Percentiles rank a stretch among this genome's conserved stretches.
These are phyloP conservation scores for Sinocyclocheilus maitianheensis DNA, from an alignment of 2,113 vertebrate genomes.

Conservation along the genomic window DNA sequence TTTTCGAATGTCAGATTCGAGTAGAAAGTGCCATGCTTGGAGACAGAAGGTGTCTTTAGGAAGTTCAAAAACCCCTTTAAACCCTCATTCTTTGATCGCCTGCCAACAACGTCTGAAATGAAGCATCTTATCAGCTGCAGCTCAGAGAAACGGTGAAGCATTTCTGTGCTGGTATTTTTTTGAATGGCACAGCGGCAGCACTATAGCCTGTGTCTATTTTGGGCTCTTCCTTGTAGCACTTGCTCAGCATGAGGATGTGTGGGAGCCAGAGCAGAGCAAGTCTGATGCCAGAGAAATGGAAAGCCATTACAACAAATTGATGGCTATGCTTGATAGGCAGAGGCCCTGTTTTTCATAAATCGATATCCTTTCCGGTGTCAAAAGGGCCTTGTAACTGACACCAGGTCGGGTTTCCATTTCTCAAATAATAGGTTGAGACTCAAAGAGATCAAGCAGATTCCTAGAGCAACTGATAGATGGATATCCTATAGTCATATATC, in stretches of 20 bases:
- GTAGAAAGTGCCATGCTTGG: neutral
- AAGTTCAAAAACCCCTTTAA: neutral
- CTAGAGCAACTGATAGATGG: neutral
- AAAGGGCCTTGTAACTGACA: neutral
- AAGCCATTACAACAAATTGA: constrained; percentile 77
- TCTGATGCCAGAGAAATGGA: constrained; percentile 68
- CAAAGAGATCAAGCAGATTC: neutral
- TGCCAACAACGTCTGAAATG: constrained; percentile 9
- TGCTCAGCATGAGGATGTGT: constrained; percentile 71
- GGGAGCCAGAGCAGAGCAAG: constrained; percentile 52
- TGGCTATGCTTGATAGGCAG: constrained; percentile 56
- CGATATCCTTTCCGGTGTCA: neutral
- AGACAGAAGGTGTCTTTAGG: neutral
- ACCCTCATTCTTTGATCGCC: neutral
- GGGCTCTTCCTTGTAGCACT: constrained; percentile 72
- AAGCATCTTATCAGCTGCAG: constrained; percentile 10
- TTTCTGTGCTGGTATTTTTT: constrained; percentile 46
- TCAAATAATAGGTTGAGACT: neutral
- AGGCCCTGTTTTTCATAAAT: constrained; percentile 48
- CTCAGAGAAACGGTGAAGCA: neutral
- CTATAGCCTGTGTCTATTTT: constrained; percentile 73
- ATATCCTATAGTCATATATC: neutral
- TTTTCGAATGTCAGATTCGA: neutral
- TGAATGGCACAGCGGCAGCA: constrained; percentile 65
- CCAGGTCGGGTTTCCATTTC: neutral